Evolutionary conservation across 2,888 invertebrate genomes (phyloP), one percentile per base, ranked within the genome.

Genomic region (Thysanoteuthis rhombus): DNA sequence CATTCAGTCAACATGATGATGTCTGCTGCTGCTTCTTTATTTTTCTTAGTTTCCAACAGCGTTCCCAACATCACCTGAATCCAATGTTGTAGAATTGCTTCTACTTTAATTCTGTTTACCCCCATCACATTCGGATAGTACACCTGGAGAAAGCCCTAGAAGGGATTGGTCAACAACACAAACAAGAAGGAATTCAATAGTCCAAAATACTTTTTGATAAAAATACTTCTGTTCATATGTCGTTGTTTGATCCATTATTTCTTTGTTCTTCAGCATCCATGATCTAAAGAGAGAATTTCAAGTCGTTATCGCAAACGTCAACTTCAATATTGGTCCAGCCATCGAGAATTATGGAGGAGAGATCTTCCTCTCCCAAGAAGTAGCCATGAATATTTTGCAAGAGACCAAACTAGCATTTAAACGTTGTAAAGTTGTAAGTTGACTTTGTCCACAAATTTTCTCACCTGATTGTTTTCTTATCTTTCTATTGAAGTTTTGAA

Each of bases 291-390:
- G 99, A 93, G 99, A 99, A 96, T 97, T 99, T 94, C 99, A 99
- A 97, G 99, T 99, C 0, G 98, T 99, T 28, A 98, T 99, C 95
- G 98, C 99, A 5, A 98, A 98, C 0, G 98, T 98, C 93, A 99
- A 99, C 96, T 98, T 99, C 94, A 99, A 99, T 96, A 98, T 99
- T 94, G 99, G 97, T 28, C 96, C 96, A 38, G 95, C 95, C 10
- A 98, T 99, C 92, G 99, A 99, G 97, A 98, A 99, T 97, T 99
- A 99, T 96, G 99, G 99, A 4, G 99, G 99, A 0, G 99, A 99
- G 97, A 99, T 96, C 12, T 97, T 97, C 94, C 97, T 99, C 0
- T 99, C 99, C 0, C 99, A 99, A 97, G 98, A 99, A 96, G 98
- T 99, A 6, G 99, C 99, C 0, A 98, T 99, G 95, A 98, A 98